These are phyloP conservation scores for Adrianichthys oophorus DNA, from an alignment of 2,797 vertebrate species.

Conservation along the genomic window DNA sequence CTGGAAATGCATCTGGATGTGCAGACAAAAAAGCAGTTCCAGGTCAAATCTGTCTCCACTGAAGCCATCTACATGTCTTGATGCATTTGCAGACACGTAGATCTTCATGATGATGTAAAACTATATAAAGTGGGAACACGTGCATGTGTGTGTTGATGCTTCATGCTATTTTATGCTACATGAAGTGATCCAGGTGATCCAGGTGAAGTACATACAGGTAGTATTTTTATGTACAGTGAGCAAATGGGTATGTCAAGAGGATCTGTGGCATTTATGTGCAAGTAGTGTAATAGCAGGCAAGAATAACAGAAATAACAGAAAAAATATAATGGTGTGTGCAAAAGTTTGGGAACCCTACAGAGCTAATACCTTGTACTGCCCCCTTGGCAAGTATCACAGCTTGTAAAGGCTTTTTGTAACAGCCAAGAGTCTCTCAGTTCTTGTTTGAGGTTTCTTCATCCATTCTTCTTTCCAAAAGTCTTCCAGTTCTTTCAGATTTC, in stretches of 20 bases:
- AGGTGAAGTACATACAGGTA: conserved; percentile 1
- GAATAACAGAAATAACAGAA: too few species aligned
- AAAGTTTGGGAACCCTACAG: too few species aligned
- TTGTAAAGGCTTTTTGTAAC: too few species aligned
- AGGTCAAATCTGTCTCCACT: conserved; percentile 12
- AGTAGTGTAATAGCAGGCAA: neutral
- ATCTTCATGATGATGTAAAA: conserved; percentile 11
- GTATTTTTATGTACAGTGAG: conserved; percentile 8
- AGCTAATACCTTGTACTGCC: too few species aligned
- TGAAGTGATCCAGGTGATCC: neutral
- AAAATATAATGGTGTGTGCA: too few species aligned
- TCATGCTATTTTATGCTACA: conserved; percentile 23
- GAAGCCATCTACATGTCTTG: conserved; percentile 4
- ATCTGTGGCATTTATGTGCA: neutral
- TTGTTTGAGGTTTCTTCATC: too few species aligned
- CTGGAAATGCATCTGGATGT: conserved; percentile 8
- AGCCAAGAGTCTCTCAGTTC: too few species aligned
- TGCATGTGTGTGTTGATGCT: conserved; percentile 47
- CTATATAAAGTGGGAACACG: neutral
- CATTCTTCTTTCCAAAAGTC: too few species aligned
- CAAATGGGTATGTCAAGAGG: neutral
- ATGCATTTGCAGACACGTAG: conserved; percentile 14
- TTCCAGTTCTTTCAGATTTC: too few species aligned
- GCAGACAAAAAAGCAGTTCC: conserved; percentile 13
- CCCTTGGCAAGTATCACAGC: too few species aligned